Evolutionary conservation across 2,113 vertebrate species (phyloP), one percentile per base, ranked within the genome.

Genomic region (Corythornis vintsioides): DNA sequence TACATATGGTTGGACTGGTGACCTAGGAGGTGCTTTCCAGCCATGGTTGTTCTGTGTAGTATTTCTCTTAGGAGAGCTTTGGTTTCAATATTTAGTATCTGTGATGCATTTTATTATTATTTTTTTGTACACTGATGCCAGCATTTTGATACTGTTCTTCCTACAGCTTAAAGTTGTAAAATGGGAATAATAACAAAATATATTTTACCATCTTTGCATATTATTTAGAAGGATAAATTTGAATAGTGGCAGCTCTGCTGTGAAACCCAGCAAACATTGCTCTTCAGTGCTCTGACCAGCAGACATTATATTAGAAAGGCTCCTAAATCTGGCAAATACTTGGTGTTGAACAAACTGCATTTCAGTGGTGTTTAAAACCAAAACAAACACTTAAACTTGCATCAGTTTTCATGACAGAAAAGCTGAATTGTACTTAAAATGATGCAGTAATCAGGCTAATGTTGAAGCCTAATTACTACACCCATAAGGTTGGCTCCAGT

Each of bases 371-470:
- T 65, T 92, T 52, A 52, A 86, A 80, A 88, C 8, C 10, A 47
- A 85, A 79, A 7, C 18, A 33, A 81, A 1, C 18, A 25, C 74
- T 31, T 9, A 76, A 29, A 14, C 56, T 90, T 80, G 55, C 52
- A 48, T 88, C 25, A 69, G 40, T 28, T 72, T 28, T 72, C 0
- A 0, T 74, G 29, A 60, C 80, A 70, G 57, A 75, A 77, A 83
- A 77, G 22, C 64, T 67, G 79, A 74, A 60, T 19, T 94, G 11
- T 77, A 16, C 60, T 80, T 89, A 70, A 91, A 88, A 92, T 92
- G 91, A 80, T 94, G 89, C 63, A 89, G 76, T 42, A 86, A 52
- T 72, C 50, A 50, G 75, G 29, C 18, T 64, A 38, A 77, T 2
- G 2, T 40, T 81, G 31, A 86, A 90, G 53, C 26, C 11, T 8